Conservation (phyloP, 1,140 invertebrate species). For the Drosophila funebris region DNA sequence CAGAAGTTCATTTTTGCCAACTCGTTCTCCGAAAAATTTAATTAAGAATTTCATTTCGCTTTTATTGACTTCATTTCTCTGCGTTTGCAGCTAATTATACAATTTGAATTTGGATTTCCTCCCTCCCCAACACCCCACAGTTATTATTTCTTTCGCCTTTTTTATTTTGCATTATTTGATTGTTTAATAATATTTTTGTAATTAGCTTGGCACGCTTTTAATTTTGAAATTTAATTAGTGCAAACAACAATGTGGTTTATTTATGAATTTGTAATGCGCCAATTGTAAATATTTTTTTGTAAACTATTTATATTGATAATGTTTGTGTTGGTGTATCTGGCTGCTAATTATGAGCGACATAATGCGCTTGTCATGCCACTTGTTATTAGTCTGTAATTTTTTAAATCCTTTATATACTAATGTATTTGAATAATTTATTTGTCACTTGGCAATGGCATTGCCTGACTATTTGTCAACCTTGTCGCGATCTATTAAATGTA, state of each 20-base stretch:
- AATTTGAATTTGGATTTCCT: not conserved
- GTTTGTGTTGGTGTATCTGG: slow-evolving; percentile 7
- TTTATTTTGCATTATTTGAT: slow-evolving; percentile 46
- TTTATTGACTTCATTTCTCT: slow-evolving; percentile 54
- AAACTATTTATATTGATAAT: not conserved
- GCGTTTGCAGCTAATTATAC: slow-evolving; percentile 44
- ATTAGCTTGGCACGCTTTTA: slow-evolving; percentile 66
- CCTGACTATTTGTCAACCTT: slow-evolving; percentile 11
- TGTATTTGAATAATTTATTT: slow-evolving; percentile 28
- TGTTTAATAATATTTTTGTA: slow-evolving; percentile 61
- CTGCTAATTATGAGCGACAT: slow-evolving; percentile 44
- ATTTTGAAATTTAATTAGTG: slow-evolving; percentile 77
- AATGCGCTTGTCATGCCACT: slow-evolving; percentile 37
- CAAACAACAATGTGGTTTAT: slow-evolving; percentile 66
- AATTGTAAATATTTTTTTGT: slow-evolving; percentile 25
- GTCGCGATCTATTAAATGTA: not conserved
- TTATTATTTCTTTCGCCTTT: slow-evolving; percentile 1
- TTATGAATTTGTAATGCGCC: slow-evolving; percentile 58
- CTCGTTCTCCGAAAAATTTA: slow-evolving; percentile 55
- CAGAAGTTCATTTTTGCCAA: slow-evolving; percentile 30
- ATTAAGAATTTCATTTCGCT: slow-evolving; percentile 65
- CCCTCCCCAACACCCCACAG: too few relatives aligned
- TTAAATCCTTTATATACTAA: slow-evolving; percentile 14
- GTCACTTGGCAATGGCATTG: slow-evolving; percentile 3
- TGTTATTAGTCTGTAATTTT: slow-evolving; percentile 30